Conservation (phyloP, 92 coral and sea anemone species). For the Pocillopora meandrina region DNA sequence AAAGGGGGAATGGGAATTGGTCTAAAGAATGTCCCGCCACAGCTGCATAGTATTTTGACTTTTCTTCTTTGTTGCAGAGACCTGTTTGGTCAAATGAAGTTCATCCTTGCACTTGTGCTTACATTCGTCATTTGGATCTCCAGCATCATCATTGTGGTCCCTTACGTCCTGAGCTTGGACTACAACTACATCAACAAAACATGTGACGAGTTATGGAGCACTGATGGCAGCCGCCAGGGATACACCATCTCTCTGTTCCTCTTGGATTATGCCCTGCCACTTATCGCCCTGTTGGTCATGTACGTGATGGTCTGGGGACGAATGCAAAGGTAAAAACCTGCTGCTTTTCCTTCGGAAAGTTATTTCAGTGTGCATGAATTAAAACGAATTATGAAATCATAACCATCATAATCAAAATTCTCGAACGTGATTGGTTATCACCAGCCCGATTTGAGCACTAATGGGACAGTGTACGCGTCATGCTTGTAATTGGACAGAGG, state of each 20-base stretch:
- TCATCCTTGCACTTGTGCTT: conserved; percentile 37
- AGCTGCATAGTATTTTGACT: background rate
- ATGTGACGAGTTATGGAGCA: conserved; percentile 71
- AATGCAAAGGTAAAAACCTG: conserved; percentile 46
- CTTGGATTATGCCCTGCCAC: conserved; percentile 77
- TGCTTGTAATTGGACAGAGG: too few relatives aligned
- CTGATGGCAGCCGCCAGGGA: conserved; percentile 41
- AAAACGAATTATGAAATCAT: too few relatives aligned
- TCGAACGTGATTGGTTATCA: too few relatives aligned
- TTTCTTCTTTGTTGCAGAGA: conserved; percentile 24
- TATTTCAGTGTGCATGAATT: too few relatives aligned
- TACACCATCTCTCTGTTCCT: conserved; percentile 72
- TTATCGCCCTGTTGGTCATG: conserved; percentile 52
- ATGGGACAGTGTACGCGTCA: too few relatives aligned
- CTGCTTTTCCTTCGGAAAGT: background rate
- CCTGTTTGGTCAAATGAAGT: conserved; percentile 75
- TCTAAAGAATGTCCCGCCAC: too few relatives aligned
- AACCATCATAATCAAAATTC: too few relatives aligned
- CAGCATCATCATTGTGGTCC: conserved; percentile 70
- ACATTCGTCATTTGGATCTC: conserved; percentile 63
- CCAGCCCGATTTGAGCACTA: too few relatives aligned
- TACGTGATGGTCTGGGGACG: conserved; percentile 37
- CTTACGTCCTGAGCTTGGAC: conserved; percentile 61
- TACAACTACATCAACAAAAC: conserved; percentile 59
- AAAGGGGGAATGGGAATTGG: too few relatives aligned